phyloP scores from a whole-genome alignment of 2,797 vertebrate genomes.

The Hybognathus amarus region DNA sequence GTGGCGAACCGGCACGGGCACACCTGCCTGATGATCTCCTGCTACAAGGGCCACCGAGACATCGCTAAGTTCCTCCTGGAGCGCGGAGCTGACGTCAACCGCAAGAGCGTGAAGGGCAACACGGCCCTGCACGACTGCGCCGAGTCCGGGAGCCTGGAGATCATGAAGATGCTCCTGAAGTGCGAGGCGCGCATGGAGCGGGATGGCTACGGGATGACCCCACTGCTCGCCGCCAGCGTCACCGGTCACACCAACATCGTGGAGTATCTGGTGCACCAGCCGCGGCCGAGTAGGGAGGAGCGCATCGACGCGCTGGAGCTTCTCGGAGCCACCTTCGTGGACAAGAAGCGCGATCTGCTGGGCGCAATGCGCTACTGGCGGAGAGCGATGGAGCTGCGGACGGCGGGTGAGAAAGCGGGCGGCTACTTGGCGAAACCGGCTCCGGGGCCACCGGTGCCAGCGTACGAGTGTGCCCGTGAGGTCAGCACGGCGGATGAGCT shows the following conservation, averaged over 20 bases:
- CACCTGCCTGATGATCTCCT: slow-evolving; percentile 98
- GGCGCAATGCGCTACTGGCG: slow-evolving; percentile 94
- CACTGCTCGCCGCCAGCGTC: slow-evolving; percentile 91
- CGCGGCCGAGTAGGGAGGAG: slow-evolving; percentile 80
- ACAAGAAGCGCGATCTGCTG: slow-evolving; percentile 93
- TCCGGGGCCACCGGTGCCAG: slow-evolving; percentile 84
- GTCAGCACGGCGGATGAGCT: slow-evolving; percentile 86
- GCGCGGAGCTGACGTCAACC: slow-evolving; percentile 91
- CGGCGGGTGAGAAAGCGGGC: slow-evolving; percentile 73
- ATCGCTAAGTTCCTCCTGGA: slow-evolving; percentile 94
- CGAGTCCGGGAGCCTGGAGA: slow-evolving; percentile 94
- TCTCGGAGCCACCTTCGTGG: slow-evolving; percentile 93
- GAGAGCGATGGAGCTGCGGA: slow-evolving; percentile 90
- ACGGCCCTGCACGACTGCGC: slow-evolving; percentile 95
- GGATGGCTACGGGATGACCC: slow-evolving; percentile 96
- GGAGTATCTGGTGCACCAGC: slow-evolving; percentile 90
- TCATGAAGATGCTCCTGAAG: slow-evolving; percentile 92
- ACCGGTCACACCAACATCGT: slow-evolving; percentile 97
- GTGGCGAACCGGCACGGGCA: slow-evolving; percentile 96
- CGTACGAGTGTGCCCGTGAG: slow-evolving; percentile 90
- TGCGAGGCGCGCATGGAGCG: slow-evolving; percentile 91
- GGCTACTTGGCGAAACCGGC: slow-evolving; percentile 82
- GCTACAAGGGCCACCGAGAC: slow-evolving; percentile 96
- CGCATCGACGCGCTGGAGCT: slow-evolving; percentile 89
- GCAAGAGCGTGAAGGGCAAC: slow-evolving; percentile 95